These are phyloP conservation scores for Dendrocopos noguchii DNA, from an alignment of 2,113 vertebrate species.

Conservation along the genomic window DNA sequence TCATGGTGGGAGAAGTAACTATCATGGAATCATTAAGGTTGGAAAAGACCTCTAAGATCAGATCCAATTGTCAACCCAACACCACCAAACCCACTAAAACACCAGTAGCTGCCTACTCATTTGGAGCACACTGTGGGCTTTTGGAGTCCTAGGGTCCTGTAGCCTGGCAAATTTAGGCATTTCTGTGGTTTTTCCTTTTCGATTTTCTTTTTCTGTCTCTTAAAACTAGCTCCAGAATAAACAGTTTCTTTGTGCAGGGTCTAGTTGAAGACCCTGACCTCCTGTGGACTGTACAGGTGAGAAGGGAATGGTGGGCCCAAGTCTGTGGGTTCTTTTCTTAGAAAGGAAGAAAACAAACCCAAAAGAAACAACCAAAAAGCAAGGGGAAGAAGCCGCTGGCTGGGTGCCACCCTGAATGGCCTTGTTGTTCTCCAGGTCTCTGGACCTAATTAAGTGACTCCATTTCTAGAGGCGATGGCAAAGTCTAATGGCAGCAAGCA, in stretches of 20 bases:
- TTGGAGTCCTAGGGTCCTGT: not conserved
- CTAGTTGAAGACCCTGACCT: not conserved
- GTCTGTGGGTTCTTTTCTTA: not conserved
- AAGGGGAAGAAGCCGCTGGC: not conserved
- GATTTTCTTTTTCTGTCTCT: not conserved
- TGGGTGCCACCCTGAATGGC: conserved; percentile 25
- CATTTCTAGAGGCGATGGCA: not conserved
- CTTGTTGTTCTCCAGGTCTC: conserved; percentile 2
- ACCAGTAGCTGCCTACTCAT: not conserved
- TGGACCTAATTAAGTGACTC: conserved; percentile 36
- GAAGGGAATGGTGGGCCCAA: not conserved
- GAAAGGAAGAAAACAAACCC: not conserved
- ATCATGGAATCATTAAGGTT: not conserved
- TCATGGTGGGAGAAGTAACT: not conserved
- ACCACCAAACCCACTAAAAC: no score
- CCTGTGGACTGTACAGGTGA: not conserved
- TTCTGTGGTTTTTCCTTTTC: not conserved
- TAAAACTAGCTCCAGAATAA: not conserved
- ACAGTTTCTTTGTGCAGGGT: not conserved
- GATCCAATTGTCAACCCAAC: no score
- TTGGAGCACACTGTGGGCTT: not conserved
- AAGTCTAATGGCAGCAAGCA: conserved; percentile 27
- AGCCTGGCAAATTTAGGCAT: not conserved
- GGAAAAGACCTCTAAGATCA: no score
- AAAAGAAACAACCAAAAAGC: not conserved